Conservation (phyloP, 2,113 vertebrate genomes). For the Xiphophorus hellerii region DNA sequence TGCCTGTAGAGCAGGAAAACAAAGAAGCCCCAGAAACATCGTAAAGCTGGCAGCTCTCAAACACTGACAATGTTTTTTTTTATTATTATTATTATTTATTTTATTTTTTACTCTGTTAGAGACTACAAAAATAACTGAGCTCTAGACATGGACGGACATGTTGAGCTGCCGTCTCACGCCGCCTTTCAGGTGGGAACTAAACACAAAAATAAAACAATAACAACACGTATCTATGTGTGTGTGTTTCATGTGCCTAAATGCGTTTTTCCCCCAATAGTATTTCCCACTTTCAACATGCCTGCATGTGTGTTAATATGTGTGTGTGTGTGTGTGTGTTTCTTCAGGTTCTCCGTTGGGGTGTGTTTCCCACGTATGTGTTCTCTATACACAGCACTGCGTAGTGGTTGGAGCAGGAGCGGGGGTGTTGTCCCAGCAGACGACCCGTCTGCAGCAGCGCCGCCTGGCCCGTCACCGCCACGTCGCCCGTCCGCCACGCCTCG, state of each 20-base stretch:
- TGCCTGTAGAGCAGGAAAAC: background rate
- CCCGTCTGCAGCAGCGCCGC: constrained; percentile 86
- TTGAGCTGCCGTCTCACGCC: background rate
- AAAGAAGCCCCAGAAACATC: background rate
- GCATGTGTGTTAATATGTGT: constrained; percentile 10
- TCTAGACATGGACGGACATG: constrained; percentile 1
- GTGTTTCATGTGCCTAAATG: constrained; percentile 42
- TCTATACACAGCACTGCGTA: constrained; percentile 94
- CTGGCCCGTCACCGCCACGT: constrained; percentile 84
- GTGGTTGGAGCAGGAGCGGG: constrained; percentile 86
- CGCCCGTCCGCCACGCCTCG: constrained; percentile 88
- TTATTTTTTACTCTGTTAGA: background rate
- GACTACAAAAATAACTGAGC: background rate
- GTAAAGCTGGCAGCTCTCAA: background rate
- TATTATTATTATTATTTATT: background rate
- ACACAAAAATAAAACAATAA: constrained; percentile 1
- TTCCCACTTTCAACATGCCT: constrained; percentile 30
- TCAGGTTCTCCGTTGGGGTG: constrained; percentile 77
- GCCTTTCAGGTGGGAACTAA: background rate
- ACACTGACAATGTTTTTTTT: background rate
- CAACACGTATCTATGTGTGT: background rate
- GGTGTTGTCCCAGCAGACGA: constrained; percentile 88
- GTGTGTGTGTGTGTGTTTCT: constrained; percentile 2
- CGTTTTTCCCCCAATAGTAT: constrained; percentile 30
- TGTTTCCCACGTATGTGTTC: constrained; percentile 88